A percentile compares a stretch with the other conserved stretches of the same genome.
Evolutionary conservation across 2,113 vertebrate genomes (phyloP).

Genomic region (Labeo catla): DNA sequence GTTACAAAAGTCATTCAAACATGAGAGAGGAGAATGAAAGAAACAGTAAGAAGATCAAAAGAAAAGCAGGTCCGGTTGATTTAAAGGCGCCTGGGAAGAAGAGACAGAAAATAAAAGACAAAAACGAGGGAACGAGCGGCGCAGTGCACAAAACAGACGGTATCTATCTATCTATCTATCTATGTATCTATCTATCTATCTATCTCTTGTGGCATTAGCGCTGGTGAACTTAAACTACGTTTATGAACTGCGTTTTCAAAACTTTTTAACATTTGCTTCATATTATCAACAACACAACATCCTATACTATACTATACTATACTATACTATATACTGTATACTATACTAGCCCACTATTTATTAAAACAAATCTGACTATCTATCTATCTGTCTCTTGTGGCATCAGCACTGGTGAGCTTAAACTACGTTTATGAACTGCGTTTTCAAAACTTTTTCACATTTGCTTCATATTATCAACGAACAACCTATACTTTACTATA

Average conservation of each 20-base stretch:
- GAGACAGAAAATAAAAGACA: constrained; percentile 17
- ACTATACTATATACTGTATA: no score
- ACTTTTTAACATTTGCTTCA: not conserved
- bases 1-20: not conserved
- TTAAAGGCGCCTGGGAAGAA: not conserved
- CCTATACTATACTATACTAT: not conserved
- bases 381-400: not conserved
- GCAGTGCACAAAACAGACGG: not conserved
- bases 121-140: not conserved
- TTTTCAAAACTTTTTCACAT: not conserved
- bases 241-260: not conserved
- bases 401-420: not conserved
- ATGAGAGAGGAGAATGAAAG: not conserved
- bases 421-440: not conserved
- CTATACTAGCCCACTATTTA: not conserved
- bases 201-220: not conserved
- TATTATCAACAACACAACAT: not conserved
- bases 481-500: not conserved
- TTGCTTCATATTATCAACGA: not conserved
- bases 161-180: constrained; percentile 7
- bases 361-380: not conserved
- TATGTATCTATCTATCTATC: constrained; percentile 7
- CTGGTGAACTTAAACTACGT: not conserved
- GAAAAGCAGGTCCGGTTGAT: not conserved
- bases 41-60: not conserved